Evolutionary conservation across 2,113 vertebrate species (phyloP), one percentile per base, ranked within the genome.

Genomic region (Syngnathus typhle): DNA sequence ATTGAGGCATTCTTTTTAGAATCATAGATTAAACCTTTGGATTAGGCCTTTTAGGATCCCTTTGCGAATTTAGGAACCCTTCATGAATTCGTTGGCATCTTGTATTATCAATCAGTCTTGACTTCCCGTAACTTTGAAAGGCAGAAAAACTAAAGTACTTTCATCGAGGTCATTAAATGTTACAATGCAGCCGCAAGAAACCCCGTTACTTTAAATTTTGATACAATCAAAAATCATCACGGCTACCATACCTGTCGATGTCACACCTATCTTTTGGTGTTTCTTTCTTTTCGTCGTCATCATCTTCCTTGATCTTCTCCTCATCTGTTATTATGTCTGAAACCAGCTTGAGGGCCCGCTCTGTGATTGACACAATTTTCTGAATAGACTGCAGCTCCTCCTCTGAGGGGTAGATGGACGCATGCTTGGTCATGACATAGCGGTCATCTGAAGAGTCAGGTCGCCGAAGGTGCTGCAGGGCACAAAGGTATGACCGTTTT

Each of bases 341-440:
- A 67, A 99, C 97, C 64, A 98, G 93, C 77, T 98, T 99, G 75
- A 99, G 92, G 47, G 97, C 97, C 67, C 96, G 94, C 52, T 99
- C 96, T 10, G 96, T 98, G 80, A 98, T 95, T 16, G 97, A 99
- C 71, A 99, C 96, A 3, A 99, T 99, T 87, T 99, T 98, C 86
- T 99, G 97, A 66, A 99, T 97, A 38, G 95, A 95, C 65, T 98
- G 96, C 19, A 99, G 93, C 74, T 99, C 97, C 0, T 98, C 96
- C 65, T 98, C 97, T 5, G 94, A 96, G 37, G 97, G 97, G 85
- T 99, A 99, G 86, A 99, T 98, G 64, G 94, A 91, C 0, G 95
- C 95, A 32, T 99, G 97, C 64, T 98, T 98, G 73, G 96, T 96
- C 97, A 99, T 99, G 52, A 99, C 95, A 0, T 99, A 98, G 47